A percentile compares a stretch with the other conserved stretches of the same genome.
Conservation (phyloP, 2,113 vertebrate species). For the Uria lomvia region DNA sequence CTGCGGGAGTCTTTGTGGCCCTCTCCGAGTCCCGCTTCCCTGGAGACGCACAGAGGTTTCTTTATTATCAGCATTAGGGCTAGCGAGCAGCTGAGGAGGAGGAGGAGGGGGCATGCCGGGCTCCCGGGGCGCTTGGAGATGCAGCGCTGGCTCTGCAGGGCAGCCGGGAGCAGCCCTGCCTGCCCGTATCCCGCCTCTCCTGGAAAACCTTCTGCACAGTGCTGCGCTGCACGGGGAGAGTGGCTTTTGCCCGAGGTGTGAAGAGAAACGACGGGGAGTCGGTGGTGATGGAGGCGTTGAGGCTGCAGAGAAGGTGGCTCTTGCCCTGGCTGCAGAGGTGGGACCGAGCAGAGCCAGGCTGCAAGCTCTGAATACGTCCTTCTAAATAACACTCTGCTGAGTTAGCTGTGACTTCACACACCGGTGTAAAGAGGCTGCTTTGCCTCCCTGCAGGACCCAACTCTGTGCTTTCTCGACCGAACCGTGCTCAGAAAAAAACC, state of each 20-base stretch:
- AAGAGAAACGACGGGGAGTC: fast-evolving
- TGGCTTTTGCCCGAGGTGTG: fast-evolving
- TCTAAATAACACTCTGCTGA: background rate
- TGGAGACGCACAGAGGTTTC: slow-evolving; percentile 73
- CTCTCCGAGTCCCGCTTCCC: slow-evolving; percentile 60
- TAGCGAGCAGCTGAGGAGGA: background rate
- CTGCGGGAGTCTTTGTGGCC: slow-evolving; percentile 76
- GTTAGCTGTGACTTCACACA: background rate
- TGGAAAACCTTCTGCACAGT: background rate
- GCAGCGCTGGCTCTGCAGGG: background rate
- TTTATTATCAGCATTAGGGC: slow-evolving; percentile 33
- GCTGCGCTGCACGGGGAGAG: fast-evolving
- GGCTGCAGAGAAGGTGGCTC: background rate
- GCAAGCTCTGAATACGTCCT: fast-evolving
- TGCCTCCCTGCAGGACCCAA: background rate
- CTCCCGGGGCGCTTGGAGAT: background rate
- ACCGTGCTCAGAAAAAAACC: fast-evolving
- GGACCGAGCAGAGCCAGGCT: background rate
- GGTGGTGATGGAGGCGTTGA: fast-evolving
- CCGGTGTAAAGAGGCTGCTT: background rate
- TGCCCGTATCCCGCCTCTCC: background rate
- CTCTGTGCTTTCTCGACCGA: background rate
- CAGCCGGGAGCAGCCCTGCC: background rate
- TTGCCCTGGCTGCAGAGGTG: background rate
- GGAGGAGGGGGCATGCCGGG: background rate